phyloP scores from a whole-genome alignment of 2,797 vertebrate genomes.

The Enteromius paludinosus region DNA sequence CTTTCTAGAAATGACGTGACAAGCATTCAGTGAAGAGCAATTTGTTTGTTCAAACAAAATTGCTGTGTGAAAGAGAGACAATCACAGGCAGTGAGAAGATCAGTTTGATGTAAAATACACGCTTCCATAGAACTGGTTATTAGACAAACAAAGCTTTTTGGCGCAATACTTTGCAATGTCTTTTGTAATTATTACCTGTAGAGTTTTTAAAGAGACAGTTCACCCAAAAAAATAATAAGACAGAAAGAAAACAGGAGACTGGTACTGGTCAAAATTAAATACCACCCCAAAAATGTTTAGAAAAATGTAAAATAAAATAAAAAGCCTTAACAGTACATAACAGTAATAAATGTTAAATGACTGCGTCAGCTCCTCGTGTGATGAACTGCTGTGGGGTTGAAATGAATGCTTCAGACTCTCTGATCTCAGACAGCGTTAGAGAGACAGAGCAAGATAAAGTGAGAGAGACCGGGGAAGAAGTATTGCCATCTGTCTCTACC shows the following conservation, averaged over 20 bases:
- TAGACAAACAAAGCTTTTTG: not conserved
- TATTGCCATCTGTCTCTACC: slow-evolving; percentile 48
- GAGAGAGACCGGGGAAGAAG: slow-evolving; percentile 38
- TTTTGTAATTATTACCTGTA: not conserved
- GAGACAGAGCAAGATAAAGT: slow-evolving; percentile 23
- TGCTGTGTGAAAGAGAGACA: not conserved
- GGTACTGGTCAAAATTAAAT: not conserved
- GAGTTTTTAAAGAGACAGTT: not conserved
- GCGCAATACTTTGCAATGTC: not conserved
- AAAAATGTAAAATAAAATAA: not conserved
- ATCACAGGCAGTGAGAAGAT: not conserved
- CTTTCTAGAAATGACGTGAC: not conserved
- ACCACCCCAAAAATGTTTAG: not conserved
- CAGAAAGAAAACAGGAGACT: not conserved
- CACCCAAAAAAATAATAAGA: not conserved
- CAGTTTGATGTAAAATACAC: not conserved
- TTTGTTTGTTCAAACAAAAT: not conserved
- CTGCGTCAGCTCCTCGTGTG: not conserved
- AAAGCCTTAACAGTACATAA: not conserved
- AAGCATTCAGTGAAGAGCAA: not conserved
- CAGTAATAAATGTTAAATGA: not conserved
- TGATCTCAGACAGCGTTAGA: slow-evolving; percentile 24
- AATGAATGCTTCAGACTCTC: not conserved
- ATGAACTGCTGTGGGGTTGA: not conserved
- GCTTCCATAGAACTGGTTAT: not conserved